These are phyloP conservation scores for Stegastes partitus DNA, from an alignment of 2,113 vertebrate species.

Conservation along the genomic window DNA sequence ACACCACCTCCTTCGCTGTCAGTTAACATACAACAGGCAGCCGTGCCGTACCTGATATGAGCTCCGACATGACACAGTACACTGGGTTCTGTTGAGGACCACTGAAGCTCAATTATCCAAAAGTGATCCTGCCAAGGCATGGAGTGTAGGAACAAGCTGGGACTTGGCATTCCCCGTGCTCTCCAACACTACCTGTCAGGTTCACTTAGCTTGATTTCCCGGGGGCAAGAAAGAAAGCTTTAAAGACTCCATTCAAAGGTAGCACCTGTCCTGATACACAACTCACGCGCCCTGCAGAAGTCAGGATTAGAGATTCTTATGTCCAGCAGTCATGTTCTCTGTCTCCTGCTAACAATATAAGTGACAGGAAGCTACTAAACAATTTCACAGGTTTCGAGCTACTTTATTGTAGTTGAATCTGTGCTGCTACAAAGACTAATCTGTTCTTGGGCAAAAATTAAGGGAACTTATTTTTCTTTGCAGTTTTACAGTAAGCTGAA, in stretches of 20 bases:
- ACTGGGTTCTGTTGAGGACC: slow-evolving; percentile 25
- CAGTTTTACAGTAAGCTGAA: too few relatives aligned
- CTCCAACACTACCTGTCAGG: slow-evolving; percentile 26
- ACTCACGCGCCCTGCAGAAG: neutral
- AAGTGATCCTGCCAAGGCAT: slow-evolving; percentile 52
- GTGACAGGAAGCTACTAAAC: neutral
- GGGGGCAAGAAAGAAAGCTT: neutral
- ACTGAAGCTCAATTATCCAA: slow-evolving; percentile 47
- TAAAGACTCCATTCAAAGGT: neutral
- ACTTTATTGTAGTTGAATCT: too few relatives aligned
- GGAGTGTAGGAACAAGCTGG: slow-evolving; percentile 28
- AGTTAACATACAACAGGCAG: slow-evolving; percentile 52
- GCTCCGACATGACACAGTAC: slow-evolving; percentile 44
- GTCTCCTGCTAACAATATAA: neutral
- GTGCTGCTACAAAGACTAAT: too few relatives aligned
- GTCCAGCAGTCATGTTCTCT: neutral
- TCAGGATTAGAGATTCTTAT: slow-evolving; percentile 15
- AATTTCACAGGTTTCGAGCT: neutral
- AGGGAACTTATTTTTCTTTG: too few relatives aligned
- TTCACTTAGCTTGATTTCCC: slow-evolving; percentile 36
- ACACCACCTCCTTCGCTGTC: slow-evolving; percentile 23
- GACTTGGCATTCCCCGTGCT: slow-evolving; percentile 25
- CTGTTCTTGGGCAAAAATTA: too few relatives aligned
- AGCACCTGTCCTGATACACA: slow-evolving; percentile 21
- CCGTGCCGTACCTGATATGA: slow-evolving; percentile 40